Evolutionary conservation across 2,888 invertebrate genomes (phyloP), one percentile per base, ranked within the genome.

Genomic region (Agrenia bidenticulata): DNA sequence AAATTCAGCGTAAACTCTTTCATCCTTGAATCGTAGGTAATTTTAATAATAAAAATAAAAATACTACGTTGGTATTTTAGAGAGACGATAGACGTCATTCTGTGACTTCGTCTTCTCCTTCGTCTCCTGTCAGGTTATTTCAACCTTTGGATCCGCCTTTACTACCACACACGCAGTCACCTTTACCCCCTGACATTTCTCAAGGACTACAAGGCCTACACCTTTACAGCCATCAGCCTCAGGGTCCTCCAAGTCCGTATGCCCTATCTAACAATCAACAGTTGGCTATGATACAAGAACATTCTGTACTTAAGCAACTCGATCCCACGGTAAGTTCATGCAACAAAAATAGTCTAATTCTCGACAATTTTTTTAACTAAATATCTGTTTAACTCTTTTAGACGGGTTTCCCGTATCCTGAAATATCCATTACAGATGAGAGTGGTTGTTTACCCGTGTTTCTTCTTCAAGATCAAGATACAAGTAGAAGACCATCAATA

Each of bases 381-480:
- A 21, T 26, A 54, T 51, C 26, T 26, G 54, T 56, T 57, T 49
- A 53, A n/a, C 26, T 50, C 27, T 54, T 60, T 21, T 58, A 73
- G 72, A 60, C 73, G 26, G 65, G 66, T 19, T 66, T 72, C 57
- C 60, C 78, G 63, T 72, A 89, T 79, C 94, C 95, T 0, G 93
- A 93, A 80, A 95, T 95, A 67, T 94, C 92, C 75, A 85, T 95
- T 11, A 95, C 95, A 0, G 94, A 95, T 79, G 93, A 94, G 60
- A 84, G 90, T 61, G 94, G 94, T 61, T 80, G 76, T 49, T 62
- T 76, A 61, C 76, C 76, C 11, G 71, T 76, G 17, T 76, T 62
- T 49, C 65, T 76, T 2, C 66, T 76, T 0, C 72, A 74, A 61
- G 76, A 76, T 61, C 74, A 74, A 58, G 76, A 76, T 53, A 61